Percentiles rank a stretch among this genome's conserved stretches.
Conservation (phyloP, 2,797 vertebrate genomes). For the Acomys russatus region DNA sequence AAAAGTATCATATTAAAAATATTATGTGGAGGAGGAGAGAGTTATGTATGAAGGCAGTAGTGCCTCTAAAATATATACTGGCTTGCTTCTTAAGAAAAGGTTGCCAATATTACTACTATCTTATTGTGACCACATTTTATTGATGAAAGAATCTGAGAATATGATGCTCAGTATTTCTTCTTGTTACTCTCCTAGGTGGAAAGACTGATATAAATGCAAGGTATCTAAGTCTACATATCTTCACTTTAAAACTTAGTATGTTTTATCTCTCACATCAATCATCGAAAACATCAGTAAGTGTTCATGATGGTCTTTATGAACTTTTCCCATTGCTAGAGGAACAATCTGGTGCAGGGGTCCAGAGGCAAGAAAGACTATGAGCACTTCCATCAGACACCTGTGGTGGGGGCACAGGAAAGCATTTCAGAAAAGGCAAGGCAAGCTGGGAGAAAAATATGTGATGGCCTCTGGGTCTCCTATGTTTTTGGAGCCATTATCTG, state of each 20-base stretch:
- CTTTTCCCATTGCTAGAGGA: neutral
- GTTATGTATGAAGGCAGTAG: neutral
- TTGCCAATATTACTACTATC: neutral
- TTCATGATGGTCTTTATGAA: neutral
- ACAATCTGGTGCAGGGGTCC: neutral
- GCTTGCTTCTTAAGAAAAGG: neutral
- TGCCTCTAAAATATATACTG: neutral
- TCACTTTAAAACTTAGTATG: neutral
- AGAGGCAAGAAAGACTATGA: neutral
- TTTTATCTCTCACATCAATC: neutral
- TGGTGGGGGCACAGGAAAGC: neutral
- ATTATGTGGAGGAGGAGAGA: neutral
- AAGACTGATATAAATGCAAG: neutral
- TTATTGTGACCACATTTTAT: neutral
- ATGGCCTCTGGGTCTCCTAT: fast-evolving
- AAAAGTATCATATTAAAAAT: neutral
- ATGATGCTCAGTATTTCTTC: neutral
- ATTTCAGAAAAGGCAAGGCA: neutral
- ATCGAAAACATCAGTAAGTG: neutral
- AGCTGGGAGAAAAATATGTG: neutral
- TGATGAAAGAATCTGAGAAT: neutral
- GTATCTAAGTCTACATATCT: neutral
- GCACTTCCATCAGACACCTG: neutral
- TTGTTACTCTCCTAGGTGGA: neutral
- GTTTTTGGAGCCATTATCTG: neutral